phyloP scores from a whole-genome alignment of 2,888 invertebrate genomes.

The Tetanocera ferruginea region DNA sequence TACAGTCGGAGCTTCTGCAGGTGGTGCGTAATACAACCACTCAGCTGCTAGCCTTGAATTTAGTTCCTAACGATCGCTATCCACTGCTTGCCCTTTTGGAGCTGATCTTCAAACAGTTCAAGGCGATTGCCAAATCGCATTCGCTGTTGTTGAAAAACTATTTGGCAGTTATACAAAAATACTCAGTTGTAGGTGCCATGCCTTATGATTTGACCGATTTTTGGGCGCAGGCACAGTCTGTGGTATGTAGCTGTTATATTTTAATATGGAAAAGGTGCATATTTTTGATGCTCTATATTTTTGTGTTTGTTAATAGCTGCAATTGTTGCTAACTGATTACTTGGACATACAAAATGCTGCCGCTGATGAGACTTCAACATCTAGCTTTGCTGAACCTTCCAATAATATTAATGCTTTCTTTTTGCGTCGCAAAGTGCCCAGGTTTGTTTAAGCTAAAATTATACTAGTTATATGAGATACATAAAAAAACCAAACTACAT shows the following conservation, averaged over 20 bases:
- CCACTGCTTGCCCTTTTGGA: conserved; percentile 77
- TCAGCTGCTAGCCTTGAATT: conserved; percentile 75
- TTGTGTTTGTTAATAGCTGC: conserved; percentile 75
- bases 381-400: conserved; percentile 67
- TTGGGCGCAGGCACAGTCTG: conserved; percentile 91
- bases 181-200: conserved; percentile 69
- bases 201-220: conserved; percentile 82
- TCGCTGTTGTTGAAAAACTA: conserved; percentile 77
- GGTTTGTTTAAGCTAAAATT: too few relatives aligned
- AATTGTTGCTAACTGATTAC: conserved; percentile 87
- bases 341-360: conserved; percentile 85
- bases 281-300: background rate
- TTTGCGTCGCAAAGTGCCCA: conserved; percentile 66
- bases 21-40: conserved; percentile 86
- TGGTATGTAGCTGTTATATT: conserved; percentile 74
- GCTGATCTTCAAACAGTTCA: conserved; percentile 85
- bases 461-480: too few relatives aligned
- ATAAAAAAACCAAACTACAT: too few relatives aligned
- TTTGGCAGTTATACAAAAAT: conserved; percentile 75
- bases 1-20: conserved; percentile 84
- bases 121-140: conserved; percentile 85
- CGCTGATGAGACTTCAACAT: conserved; percentile 74
- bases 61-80: conserved; percentile 63
- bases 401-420: conserved; percentile 72
- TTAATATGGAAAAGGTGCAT: background rate